Evolutionary conservation across 2,797 vertebrate genomes (phyloP), one percentile per base, ranked within the genome.

Genomic region (Alfaro cultratus): DNA sequence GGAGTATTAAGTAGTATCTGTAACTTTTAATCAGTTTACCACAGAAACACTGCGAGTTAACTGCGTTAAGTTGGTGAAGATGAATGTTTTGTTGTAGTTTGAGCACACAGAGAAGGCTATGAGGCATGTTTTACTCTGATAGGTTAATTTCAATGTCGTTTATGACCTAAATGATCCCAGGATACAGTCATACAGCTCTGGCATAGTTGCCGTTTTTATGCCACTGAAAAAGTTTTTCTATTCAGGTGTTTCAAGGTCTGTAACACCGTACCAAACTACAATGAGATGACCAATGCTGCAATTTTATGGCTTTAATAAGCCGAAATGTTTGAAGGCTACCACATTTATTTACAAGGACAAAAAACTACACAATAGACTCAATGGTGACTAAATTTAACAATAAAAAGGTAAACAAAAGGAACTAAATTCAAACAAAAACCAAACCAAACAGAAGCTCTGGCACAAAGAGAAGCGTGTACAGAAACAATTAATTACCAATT

Each of bases 301-400:
- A 13, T 26, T 41, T 70, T n/a, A n/a, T 15, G 67, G 23, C 23
- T 70, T 70, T 70, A 15, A 70, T 70, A 12, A 34, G 21, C 62
- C 4, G 8, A 39, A 67, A 67, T 23, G 34, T 67, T 67, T 36
- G 62, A 68, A 41, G 21, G 41, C 41, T 45, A 26, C 10, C 36
- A 41, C 36, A 12, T 71, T 71, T 26, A 46, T 72, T 46, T 29
- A 29, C 68, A 72, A 72, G 68, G 68, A 72, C 68, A 34, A 31
- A 45, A 41, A 70, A 45, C 36, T 41, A 39, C 10, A 68, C 64
- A 39, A 68, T 26, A 68, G 4, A 68, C 29, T 34, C 5, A 34
- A 64, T 8, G n/a, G 29, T 15, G 64, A 26, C 36, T 67, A 41
- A 39, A 39, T 67, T 36, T 21, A 21, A 23, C 8, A 70, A 26